These are phyloP conservation scores for Girardia tigrina DNA, from an alignment of 2,888 invertebrate genomes.

Conservation along the genomic window DNA sequence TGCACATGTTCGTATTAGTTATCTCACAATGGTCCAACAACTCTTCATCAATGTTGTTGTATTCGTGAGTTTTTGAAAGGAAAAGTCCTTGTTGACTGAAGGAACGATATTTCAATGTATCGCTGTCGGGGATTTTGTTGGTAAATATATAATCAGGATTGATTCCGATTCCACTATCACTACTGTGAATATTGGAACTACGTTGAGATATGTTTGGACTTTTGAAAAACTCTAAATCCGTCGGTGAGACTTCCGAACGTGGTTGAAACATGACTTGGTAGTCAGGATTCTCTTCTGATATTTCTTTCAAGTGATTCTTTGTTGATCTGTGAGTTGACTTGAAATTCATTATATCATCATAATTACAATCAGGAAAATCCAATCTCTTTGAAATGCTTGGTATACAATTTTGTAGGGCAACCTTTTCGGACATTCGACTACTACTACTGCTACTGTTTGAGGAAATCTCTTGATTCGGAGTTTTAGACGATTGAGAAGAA, in stretches of 20 bases:
- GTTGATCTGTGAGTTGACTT: not conserved
- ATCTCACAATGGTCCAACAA: not conserved
- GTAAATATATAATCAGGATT: not conserved
- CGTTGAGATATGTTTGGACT: constrained; percentile 1
- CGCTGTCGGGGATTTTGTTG: not conserved
- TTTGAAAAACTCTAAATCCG: not conserved
- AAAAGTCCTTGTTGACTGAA: not conserved
- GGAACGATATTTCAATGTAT: not conserved
- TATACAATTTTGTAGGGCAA: not conserved
- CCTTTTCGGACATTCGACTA: not conserved
- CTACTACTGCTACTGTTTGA: not conserved
- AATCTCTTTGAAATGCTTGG: not conserved
- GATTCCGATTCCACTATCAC: constrained; percentile 5
- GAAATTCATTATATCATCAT: not conserved
- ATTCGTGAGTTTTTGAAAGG: not conserved
- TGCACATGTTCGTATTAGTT: not conserved
- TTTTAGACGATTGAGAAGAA: not conserved
- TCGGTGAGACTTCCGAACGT: not conserved
- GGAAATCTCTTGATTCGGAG: not conserved
- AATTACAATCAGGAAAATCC: not conserved
- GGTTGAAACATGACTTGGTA: not conserved
- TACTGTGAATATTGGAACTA: constrained; percentile 9
- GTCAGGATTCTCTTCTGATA: not conserved
- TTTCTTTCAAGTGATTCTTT: not conserved
- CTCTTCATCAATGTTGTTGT: constrained; percentile 1